phyloP scores from a whole-genome alignment of 2,113 vertebrate genomes.

The Podilymbus podiceps region DNA sequence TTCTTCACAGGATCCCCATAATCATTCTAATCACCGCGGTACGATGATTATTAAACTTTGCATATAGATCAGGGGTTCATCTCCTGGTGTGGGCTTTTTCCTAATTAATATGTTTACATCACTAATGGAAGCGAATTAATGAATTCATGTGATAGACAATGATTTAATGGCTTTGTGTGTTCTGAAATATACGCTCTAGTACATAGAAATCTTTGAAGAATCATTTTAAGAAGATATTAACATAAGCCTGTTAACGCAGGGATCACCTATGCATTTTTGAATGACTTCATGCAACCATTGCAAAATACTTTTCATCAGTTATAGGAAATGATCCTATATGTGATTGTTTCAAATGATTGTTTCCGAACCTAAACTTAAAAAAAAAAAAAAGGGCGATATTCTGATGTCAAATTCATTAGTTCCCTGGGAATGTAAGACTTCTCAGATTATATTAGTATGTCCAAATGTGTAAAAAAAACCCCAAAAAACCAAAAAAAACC shows the following conservation, averaged over 20 bases:
- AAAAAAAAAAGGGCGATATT: background rate
- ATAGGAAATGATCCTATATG: background rate
- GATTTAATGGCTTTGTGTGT: background rate
- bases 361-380: background rate
- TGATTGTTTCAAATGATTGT: too few species aligned
- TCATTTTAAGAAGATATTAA: background rate
- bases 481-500: too few species aligned
- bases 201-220: background rate
- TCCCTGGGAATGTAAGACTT: background rate
- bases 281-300: background rate
- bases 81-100: constrained; percentile 52
- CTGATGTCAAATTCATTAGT: background rate
- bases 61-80: constrained; percentile 68
- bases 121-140: constrained; percentile 19
- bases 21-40: constrained; percentile 70
- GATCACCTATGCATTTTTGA: background rate
- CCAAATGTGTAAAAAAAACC: background rate
- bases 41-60: constrained; percentile 69
- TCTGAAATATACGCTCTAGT: background rate
- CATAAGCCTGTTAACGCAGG: background rate
- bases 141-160: constrained; percentile 29
- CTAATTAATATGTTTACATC: constrained; percentile 71
- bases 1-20: constrained; percentile 68
- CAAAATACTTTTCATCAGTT: background rate
- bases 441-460: background rate